Evolutionary conservation across 2,888 invertebrate genomes (phyloP), one percentile per base, ranked within the genome.

Genomic region (Lepetodrilus schrolli): DNA sequence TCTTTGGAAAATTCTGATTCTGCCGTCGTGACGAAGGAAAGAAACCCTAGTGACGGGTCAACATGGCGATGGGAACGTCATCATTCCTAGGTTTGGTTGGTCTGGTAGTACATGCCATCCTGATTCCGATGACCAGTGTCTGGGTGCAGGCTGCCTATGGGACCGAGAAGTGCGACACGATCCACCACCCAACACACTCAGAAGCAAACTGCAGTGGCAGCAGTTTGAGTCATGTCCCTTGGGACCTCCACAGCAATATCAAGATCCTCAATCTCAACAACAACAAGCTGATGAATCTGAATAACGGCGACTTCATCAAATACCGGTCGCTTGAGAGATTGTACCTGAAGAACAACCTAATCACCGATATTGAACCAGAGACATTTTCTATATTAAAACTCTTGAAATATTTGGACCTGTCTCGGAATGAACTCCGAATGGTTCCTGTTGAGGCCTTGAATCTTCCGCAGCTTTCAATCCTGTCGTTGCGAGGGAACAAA

Each of bases 401-500:
- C 4, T 76, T 87, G 36, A 70, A 80, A 30, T 76, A 76, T 1
- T 72, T 87, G 17, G 84, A 83, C 26, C 72, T 87, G 23, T 78
- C 80, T 36, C 82, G 84, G 48, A 87, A 87, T 73, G 76, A 74
- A 34, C 79, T 87, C 13, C 78, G 66, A 7, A 34, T 51, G 4
- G 78, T 87, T 21, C 79, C 81, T 10, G 65, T 78, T 1, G 70
- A 78, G 4, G 78, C 83, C 0, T 81, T 86, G 47, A 75, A 75
- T 26, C 72, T 86, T 0, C 71, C 83, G 5, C 76, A 77, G 0
- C 74, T 78, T 2, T 69, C 84, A 38, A 77, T 75, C 66, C 78
- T 87, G 10, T 79, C 75, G 58, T 66, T 87, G 30, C 80, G 82
- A 48, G 84, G 83, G 8, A 87, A 87, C 75, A 84, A 83, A 50